A percentile compares a stretch with the other conserved stretches of the same genome.
Evolutionary conservation across 1,140 invertebrate genomes (phyloP).

Genomic region (Apis laboriosa): DNA sequence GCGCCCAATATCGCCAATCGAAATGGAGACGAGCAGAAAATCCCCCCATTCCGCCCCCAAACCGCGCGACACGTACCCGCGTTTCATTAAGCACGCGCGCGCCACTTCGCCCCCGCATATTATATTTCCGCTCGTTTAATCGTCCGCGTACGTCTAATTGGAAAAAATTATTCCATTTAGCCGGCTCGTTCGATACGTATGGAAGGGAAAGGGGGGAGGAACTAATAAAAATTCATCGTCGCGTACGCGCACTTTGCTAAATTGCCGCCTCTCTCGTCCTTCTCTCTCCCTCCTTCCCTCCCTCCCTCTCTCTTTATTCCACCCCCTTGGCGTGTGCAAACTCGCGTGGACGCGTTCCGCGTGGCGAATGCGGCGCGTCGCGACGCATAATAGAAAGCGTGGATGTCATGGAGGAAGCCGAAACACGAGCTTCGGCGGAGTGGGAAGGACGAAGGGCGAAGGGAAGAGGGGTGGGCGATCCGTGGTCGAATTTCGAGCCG

Average conservation of each 20-base stretch:
- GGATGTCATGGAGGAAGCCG: slow-evolving; percentile 64
- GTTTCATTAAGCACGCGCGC: slow-evolving; percentile 22
- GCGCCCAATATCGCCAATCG: neutral
- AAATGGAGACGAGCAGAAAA: neutral
- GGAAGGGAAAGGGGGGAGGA: neutral
- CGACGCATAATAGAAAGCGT: slow-evolving; percentile 63
- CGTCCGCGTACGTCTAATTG: slow-evolving; percentile 40
- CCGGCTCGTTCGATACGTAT: slow-evolving; percentile 6
- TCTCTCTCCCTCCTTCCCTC: slow-evolving; percentile 10
- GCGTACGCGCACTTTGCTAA: slow-evolving; percentile 48
- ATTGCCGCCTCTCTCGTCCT: slow-evolving; percentile 30
- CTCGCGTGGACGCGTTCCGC: slow-evolving; percentile 25
- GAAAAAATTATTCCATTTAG: slow-evolving; percentile 40
- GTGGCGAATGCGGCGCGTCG: slow-evolving; percentile 56
- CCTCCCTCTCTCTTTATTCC: neutral
- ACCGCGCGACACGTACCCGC: neutral
- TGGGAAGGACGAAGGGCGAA: neutral
- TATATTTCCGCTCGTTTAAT: slow-evolving; percentile 33
- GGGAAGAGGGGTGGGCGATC: neutral
- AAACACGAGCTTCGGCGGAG: slow-evolving; percentile 26
- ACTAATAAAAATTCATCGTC: slow-evolving; percentile 56
- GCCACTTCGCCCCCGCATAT: slow-evolving; percentile 16
- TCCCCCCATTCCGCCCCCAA: neutral
- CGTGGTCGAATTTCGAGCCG: slow-evolving; percentile 63
- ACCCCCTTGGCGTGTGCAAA: neutral